phyloP scores from a whole-genome alignment of 2,888 invertebrate species.

The Heteromyza rotundicornis region DNA sequence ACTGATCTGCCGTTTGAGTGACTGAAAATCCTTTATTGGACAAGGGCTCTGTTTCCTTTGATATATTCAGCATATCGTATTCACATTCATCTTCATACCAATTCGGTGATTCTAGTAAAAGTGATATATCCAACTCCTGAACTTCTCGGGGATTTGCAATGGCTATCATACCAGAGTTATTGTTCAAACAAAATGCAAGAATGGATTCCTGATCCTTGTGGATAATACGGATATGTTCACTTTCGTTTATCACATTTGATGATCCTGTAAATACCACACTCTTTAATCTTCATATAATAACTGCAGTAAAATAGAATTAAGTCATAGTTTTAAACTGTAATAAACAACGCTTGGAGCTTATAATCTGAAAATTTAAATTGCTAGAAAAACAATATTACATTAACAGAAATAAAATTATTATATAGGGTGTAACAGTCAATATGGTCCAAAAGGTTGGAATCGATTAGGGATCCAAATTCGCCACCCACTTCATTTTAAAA shows the following conservation, averaged over 20 bases:
- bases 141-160: slow-evolving; percentile 95
- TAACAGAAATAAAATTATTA: too few relatives aligned
- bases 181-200: slow-evolving; percentile 94
- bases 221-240: slow-evolving; percentile 90
- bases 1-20: slow-evolving; percentile 72
- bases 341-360: neutral
- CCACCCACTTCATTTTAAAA: too few relatives aligned
- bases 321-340: neutral
- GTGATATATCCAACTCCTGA: slow-evolving; percentile 96
- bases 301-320: neutral
- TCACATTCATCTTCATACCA: slow-evolving; percentile 99
- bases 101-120: slow-evolving; percentile 85
- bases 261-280: slow-evolving; percentile 31
- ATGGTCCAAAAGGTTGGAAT: too few relatives aligned
- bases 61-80: slow-evolving; percentile 87
- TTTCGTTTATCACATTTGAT: slow-evolving; percentile 47
- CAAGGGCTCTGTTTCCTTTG: slow-evolving; percentile 76
- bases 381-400: too few relatives aligned
- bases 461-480: too few relatives aligned
- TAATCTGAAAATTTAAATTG: neutral
- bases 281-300: neutral
- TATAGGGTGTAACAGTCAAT: too few relatives aligned
- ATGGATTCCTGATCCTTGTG: slow-evolving; percentile 99
- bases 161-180: slow-evolving; percentile 85
- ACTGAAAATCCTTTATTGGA: slow-evolving; percentile 87